Percentiles rank a stretch among this genome's conserved stretches.
Conservation (phyloP, 1,140 invertebrate genomes). For the Lucilia cuprina region DNA sequence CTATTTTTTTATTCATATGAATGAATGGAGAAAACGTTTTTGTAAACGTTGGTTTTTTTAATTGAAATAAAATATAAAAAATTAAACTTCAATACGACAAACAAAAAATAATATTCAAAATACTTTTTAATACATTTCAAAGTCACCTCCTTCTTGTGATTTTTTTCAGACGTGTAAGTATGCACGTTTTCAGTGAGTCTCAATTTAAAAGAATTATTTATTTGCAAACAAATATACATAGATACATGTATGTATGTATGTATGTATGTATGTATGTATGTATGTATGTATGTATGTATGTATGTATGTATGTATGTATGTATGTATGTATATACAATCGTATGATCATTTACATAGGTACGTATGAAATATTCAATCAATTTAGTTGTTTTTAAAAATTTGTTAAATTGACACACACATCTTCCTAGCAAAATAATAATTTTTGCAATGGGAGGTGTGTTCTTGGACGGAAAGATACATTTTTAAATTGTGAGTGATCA, state of each 20-base stretch:
- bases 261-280: too few relatives aligned
- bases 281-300: background rate
- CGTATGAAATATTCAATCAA: slow-evolving; percentile 23
- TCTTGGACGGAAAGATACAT: background rate
- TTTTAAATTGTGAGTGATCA: background rate
- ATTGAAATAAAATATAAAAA: background rate
- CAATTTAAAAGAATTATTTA: background rate
- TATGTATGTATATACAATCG: too few relatives aligned
- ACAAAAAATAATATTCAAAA: background rate
- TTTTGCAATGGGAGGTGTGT: slow-evolving; percentile 17
- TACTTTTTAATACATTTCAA: background rate
- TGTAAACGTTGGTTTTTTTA: background rate
- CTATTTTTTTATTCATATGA: too few relatives aligned
- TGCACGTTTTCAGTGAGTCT: background rate
- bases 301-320: background rate
- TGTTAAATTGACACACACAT: slow-evolving; percentile 31
- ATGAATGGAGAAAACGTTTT: background rate
- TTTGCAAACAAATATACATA: background rate
- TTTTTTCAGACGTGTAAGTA: background rate
- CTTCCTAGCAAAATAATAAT: background rate
- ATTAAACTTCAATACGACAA: background rate
- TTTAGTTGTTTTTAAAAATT: slow-evolving; percentile 23
- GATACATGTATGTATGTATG: background rate
- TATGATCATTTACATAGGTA: too few relatives aligned
- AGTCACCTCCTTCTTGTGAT: background rate